A percentile compares a stretch with the other conserved stretches of the same genome.
Evolutionary conservation across 2,888 invertebrate species (phyloP).

Genomic region (Amaurobius ferox): DNA sequence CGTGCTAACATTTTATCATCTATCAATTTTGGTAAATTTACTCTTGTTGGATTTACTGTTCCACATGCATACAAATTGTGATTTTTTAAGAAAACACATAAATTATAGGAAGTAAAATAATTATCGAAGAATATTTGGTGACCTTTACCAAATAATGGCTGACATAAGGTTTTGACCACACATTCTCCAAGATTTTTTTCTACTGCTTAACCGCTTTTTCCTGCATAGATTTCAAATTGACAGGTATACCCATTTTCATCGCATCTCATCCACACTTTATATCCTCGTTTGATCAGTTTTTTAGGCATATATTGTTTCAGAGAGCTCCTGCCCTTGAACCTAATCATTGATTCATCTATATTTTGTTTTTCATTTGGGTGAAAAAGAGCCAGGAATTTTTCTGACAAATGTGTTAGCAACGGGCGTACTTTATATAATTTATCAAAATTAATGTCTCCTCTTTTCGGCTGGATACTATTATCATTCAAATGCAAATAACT

Average conservation of each 20-base stretch:
- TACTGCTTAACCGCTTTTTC: neutral
- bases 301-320: conserved; percentile 44
- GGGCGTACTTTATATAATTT: conserved; percentile 7
- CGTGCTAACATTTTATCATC: neutral
- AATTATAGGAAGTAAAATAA: conserved; percentile 1
- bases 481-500: neutral
- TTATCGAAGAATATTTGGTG: neutral
- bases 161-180: neutral
- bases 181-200: conserved; percentile 3
- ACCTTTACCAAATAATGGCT: neutral
- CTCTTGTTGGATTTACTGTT: neutral
- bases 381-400: neutral
- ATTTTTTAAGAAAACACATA: neutral
- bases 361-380: conserved; percentile 20
- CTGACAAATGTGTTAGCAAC: neutral
- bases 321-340: conserved; percentile 22
- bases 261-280: conserved; percentile 24
- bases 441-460: neutral
- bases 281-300: conserved; percentile 13
- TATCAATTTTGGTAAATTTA: neutral
- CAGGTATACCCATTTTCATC: conserved; percentile 7
- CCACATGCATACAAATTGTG: neutral
- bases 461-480: conserved; percentile 17
- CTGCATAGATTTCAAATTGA: conserved; percentile 4
- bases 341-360: conserved; percentile 32